phyloP scores from a whole-genome alignment of 2,797 vertebrate genomes.

The Harpagifer antarcticus region DNA sequence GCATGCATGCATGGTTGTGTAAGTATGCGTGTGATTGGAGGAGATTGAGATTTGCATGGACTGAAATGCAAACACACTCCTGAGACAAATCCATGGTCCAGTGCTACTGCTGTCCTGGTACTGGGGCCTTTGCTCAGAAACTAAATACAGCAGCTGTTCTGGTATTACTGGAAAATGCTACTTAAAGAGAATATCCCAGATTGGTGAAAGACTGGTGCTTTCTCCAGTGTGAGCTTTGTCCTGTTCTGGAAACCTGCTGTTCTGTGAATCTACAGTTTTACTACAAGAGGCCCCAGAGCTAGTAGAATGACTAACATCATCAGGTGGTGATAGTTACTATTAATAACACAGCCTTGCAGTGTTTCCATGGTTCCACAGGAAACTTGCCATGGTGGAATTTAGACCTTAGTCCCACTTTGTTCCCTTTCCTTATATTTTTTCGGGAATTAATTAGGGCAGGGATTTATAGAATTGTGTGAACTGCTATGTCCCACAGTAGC shows the following conservation, averaged over 20 bases:
- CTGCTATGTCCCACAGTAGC: constrained; percentile 35
- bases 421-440: constrained; percentile 1
- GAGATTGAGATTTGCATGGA: constrained; percentile 46
- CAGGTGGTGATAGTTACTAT: constrained; percentile 21
- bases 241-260: constrained; percentile 48
- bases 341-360: constrained; percentile 12
- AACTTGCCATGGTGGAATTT: not conserved
- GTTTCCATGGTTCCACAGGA: not conserved
- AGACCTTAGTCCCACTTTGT: not conserved
- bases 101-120: constrained; percentile 68
- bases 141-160: constrained; percentile 68
- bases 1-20: constrained; percentile 32
- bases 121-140: constrained; percentile 52
- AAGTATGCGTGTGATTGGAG: constrained; percentile 45
- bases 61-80: constrained; percentile 58
- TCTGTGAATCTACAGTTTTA: constrained; percentile 38
- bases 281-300: constrained; percentile 34
- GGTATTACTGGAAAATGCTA: constrained; percentile 64
- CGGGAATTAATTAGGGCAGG: constrained; percentile 27
- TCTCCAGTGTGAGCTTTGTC: constrained; percentile 53
- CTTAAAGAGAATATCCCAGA: constrained; percentile 63
- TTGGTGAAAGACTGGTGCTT: constrained; percentile 53
- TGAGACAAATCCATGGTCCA: constrained; percentile 62
- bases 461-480: constrained; percentile 36
- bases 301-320: constrained; percentile 20